Conservation (phyloP, 2,113 vertebrate species). For the Vidua chalybeata region DNA sequence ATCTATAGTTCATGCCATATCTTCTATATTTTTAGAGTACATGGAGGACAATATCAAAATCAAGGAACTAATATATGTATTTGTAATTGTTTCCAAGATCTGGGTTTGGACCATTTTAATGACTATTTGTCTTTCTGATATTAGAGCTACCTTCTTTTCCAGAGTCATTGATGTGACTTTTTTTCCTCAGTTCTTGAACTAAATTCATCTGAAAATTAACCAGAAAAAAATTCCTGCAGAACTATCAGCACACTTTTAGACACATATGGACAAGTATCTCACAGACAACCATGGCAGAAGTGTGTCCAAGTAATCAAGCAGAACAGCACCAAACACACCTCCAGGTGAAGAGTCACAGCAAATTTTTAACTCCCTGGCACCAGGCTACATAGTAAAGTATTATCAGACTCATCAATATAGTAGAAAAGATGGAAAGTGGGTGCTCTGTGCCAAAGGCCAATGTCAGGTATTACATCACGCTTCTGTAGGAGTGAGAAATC, state of each 20-base stretch:
- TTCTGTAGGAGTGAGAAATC: background rate
- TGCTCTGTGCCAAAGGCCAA: background rate
- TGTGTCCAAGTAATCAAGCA: background rate
- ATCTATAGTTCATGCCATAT: background rate
- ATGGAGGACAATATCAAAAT: background rate
- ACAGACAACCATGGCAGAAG: background rate
- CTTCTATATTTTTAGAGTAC: background rate
- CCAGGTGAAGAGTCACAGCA: background rate
- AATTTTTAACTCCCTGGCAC: background rate
- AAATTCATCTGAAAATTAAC: background rate
- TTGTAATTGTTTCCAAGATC: background rate
- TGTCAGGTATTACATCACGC: background rate
- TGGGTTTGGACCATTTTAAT: background rate
- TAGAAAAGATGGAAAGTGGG: background rate
- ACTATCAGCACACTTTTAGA: background rate
- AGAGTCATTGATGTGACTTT: background rate
- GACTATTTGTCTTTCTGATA: background rate
- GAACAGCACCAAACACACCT: background rate
- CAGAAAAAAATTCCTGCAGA: background rate
- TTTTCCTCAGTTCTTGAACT: background rate
- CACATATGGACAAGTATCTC: background rate
- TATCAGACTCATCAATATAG: background rate
- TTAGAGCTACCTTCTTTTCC: background rate
- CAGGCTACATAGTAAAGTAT: background rate
- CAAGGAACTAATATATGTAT: background rate